phyloP scores from a whole-genome alignment of 2,888 invertebrate genomes.

The Tolmerus cingulatus region DNA sequence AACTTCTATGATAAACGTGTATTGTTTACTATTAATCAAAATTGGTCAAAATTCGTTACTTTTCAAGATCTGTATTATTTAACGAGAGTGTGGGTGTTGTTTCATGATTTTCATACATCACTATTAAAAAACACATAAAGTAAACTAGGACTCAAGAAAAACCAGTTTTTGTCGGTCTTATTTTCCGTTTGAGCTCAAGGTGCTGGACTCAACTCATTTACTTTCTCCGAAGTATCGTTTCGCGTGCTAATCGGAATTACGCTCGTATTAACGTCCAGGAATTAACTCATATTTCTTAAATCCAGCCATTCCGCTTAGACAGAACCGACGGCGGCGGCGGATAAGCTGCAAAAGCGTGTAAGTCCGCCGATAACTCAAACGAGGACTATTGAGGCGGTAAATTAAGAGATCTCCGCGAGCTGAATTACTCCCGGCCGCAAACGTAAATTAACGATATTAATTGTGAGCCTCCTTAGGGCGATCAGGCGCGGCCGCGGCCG shows the following conservation, averaged over 20 bases:
- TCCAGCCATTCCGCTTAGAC: not conserved
- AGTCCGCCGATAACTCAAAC: not conserved
- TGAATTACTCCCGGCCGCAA: not conserved
- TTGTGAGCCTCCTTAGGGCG: constrained; percentile 26
- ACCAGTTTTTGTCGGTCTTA: too few species aligned
- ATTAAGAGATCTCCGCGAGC: constrained; percentile 30
- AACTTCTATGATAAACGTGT: too few species aligned
- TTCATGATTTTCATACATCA: too few species aligned
- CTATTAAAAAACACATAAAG: too few species aligned
- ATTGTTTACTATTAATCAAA: too few species aligned
- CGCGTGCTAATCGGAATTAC: not conserved
- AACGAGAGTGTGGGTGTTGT: too few species aligned
- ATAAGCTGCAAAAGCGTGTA: not conserved
- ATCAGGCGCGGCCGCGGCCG: not conserved
- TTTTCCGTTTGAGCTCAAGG: too few species aligned
- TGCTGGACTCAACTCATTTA: not conserved
- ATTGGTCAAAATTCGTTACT: too few species aligned
- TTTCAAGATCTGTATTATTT: too few species aligned
- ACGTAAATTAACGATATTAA: constrained; percentile 32
- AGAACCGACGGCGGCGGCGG: not conserved
- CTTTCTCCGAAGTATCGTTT: not conserved
- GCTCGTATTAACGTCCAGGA: not conserved
- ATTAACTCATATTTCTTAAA: not conserved
- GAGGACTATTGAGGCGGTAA: constrained; percentile 1
- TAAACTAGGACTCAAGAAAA: too few species aligned